Percentiles rank a stretch among this genome's conserved stretches.
Conservation (phyloP, 2,888 invertebrate genomes). For the Melinaea marsaeus region DNA sequence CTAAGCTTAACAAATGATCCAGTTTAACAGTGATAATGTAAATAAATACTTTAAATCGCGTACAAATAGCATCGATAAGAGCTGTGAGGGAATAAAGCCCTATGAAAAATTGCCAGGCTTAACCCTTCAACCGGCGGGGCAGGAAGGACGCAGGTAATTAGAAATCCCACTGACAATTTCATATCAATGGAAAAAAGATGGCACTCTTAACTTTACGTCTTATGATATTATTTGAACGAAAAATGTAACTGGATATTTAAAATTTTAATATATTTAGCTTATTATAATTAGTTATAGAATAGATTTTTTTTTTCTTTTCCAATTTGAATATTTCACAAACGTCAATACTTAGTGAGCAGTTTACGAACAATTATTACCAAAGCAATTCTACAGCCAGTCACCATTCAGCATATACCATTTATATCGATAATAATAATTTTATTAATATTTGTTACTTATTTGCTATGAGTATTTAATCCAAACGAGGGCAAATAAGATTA, state of each 20-base stretch:
- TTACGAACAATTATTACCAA: too few species aligned
- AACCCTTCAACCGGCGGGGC: slow-evolving; percentile 47
- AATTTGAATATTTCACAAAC: too few species aligned
- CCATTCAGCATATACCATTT: too few species aligned
- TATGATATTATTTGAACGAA: not conserved
- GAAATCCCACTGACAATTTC: slow-evolving; percentile 41
- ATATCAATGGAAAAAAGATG: slow-evolving; percentile 36
- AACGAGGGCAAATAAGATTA: too few species aligned
- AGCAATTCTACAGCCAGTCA: too few species aligned
- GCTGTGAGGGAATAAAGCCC: slow-evolving; percentile 38
- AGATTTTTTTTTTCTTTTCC: too few species aligned
- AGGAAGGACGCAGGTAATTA: slow-evolving; percentile 41
- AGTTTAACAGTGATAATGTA: slow-evolving; percentile 32
- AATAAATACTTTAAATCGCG: slow-evolving; percentile 43
- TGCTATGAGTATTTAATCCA: too few species aligned
- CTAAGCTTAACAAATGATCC: slow-evolving; percentile 29
- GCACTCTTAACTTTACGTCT: slow-evolving; percentile 3
- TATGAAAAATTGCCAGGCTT: slow-evolving; percentile 48
- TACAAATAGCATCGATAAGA: slow-evolving; percentile 46
- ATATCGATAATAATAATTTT: too few species aligned
- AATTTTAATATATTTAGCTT: too few species aligned
- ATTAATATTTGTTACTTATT: too few species aligned
- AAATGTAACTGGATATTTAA: not conserved
- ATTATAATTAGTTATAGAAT: too few species aligned
- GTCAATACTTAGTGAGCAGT: too few species aligned